Evolutionary conservation across 2,797 vertebrate species (phyloP).

Genomic region (Lutjanus argentimaculatus): DNA sequence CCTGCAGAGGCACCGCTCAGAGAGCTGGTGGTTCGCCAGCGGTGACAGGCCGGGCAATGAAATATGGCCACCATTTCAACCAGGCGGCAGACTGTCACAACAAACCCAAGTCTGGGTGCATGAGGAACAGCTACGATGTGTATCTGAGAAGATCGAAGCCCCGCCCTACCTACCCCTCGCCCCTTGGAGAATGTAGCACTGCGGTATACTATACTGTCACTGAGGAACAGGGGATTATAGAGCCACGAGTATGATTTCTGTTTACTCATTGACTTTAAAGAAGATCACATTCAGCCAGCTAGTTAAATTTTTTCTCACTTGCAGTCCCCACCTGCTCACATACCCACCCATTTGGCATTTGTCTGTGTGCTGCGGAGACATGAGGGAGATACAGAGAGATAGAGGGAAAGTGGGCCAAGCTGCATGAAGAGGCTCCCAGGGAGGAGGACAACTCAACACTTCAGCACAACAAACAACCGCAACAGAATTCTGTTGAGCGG

Average conservation of each 20-base stretch:
- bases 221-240: background rate
- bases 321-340: conserved; percentile 37
- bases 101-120: conserved; percentile 2
- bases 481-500: conserved; percentile 15
- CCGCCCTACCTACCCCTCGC: conserved; percentile 20
- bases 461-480: conserved; percentile 54
- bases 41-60: conserved; percentile 61
- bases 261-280: background rate
- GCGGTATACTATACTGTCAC: background rate
- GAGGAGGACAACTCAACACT: conserved; percentile 54
- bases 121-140: background rate
- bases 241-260: conserved; percentile 4
- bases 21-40: conserved; percentile 22
- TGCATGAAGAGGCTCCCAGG: conserved; percentile 51
- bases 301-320: conserved; percentile 30
- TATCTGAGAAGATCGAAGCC: conserved; percentile 12
- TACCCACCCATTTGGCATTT: conserved; percentile 32
- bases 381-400: background rate
- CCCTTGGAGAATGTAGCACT: conserved; percentile 15
- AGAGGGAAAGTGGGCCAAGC: conserved; percentile 64
- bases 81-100: conserved; percentile 56
- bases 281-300: conserved; percentile 34
- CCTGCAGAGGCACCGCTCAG: conserved; percentile 58
- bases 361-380: conserved; percentile 56
- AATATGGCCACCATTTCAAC: conserved; percentile 68